Base-by-base conservation (phyloP, 1,140 invertebrate genomes). In the Neoseiulus cucumeris region DNA sequence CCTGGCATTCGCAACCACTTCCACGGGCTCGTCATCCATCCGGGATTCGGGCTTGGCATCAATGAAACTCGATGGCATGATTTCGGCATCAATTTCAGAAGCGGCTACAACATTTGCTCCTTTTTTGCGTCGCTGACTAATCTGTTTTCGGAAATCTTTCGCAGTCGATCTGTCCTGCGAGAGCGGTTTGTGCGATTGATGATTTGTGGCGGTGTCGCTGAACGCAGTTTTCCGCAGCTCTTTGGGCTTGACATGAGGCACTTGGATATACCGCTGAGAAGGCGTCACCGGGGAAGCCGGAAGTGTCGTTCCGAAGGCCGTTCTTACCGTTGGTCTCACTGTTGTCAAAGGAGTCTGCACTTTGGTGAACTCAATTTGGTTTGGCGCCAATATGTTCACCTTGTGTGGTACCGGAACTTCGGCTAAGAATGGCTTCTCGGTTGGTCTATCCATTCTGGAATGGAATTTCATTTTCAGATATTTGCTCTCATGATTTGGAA, bases 341-440 rank as follows among this genome's bases (percentile, higher is more conserved):
- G 33, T 39, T 4, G 33, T 39, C 9, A 39, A 4, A 6, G 33
- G 33, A 9, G 51, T 25, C 12, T 29, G 51, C 14, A 59, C 51
- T 25, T 59, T 59, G n/a, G 25, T 59, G 51, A 59, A 59, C 9
- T 59, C 51, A 25, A 59, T 59, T 20, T 59, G 51, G 33, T 59
- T 59, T 14, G 51, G 51, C 17, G 51, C 25, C 25, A 59, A 17
- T 17, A 59, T 59, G 22, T 59, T 59, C 25, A 59, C 51, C 9
- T 20, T 12, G 33, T 59, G 51, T 29, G 51, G 51, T 9, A 59
- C 51, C 22, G 51, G 51, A 25, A 33, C 25, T 25, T 59, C 51
- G 25, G 25, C 22, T 14, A 59, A 17, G 14, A 59, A 17, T 59
- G 51, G 51, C 4, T 29, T 25, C 22, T 59, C 51, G 2, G 51